These are phyloP conservation scores for Enteromius afrohamiltoni DNA, from an alignment of 2,797 vertebrate genomes.

Conservation along the genomic window DNA sequence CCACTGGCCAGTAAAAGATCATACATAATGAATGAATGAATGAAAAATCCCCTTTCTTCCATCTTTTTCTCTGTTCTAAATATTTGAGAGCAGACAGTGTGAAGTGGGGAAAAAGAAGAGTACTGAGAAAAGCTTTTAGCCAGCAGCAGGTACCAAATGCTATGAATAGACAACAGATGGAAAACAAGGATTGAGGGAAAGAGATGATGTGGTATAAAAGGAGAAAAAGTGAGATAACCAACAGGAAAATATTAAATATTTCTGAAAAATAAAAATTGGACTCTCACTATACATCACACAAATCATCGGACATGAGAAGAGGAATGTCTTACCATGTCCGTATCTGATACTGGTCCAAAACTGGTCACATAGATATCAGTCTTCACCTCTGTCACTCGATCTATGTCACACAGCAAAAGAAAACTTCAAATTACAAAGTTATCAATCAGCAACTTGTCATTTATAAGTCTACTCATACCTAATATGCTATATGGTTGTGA, in stretches of 20 bases:
- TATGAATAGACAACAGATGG: slow-evolving; percentile 46
- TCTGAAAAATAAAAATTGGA: neutral
- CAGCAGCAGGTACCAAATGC: slow-evolving; percentile 29
- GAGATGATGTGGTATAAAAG: neutral
- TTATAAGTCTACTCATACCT: neutral
- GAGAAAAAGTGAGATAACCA: slow-evolving; percentile 11
- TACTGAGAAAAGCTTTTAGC: slow-evolving; percentile 57
- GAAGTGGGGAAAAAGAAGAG: slow-evolving; percentile 34
- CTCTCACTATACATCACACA: neutral
- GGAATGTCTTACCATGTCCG: slow-evolving; percentile 69
- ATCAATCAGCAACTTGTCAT: neutral
- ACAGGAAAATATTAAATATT: neutral
- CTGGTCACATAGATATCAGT: slow-evolving; percentile 75
- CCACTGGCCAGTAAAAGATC: slow-evolving; percentile 31
- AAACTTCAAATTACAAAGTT: neutral
- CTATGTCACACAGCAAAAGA: slow-evolving; percentile 57
- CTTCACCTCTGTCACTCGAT: slow-evolving; percentile 73
- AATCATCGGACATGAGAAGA: neutral
- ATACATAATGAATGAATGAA: slow-evolving; percentile 42
- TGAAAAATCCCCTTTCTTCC: slow-evolving; percentile 38
- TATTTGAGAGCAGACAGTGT: slow-evolving; percentile 64
- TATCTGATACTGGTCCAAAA: slow-evolving; percentile 73
- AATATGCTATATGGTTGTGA: neutral
- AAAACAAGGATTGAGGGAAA: slow-evolving; percentile 15
- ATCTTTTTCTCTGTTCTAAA: slow-evolving; percentile 60